Evolutionary conservation across 2,797 vertebrate genomes (phyloP).

Genomic region (Lophotriccus pileatus): DNA sequence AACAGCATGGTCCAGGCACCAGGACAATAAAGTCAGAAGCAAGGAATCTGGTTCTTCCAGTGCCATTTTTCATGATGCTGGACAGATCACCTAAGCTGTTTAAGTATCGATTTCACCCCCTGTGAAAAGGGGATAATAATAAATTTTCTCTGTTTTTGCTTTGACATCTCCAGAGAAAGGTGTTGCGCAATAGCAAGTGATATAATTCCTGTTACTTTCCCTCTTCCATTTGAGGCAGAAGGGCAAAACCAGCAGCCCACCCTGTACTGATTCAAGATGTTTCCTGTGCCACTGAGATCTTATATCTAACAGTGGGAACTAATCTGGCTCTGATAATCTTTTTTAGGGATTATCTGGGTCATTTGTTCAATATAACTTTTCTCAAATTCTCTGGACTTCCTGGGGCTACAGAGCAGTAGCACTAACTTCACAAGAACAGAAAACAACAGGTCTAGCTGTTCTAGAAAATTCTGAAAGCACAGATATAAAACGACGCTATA

Average conservation of each 20-base stretch:
- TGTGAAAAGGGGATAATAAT: background rate
- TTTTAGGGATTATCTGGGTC: background rate
- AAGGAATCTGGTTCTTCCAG: background rate
- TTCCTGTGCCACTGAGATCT: rapidly evolving
- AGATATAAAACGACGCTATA: background rate
- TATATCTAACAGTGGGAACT: background rate
- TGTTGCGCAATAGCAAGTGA: background rate
- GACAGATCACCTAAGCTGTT: background rate
- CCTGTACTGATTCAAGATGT: background rate
- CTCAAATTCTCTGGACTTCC: background rate
- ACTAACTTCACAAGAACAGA: background rate
- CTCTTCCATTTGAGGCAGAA: background rate
- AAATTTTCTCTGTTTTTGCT: background rate
- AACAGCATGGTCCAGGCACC: background rate
- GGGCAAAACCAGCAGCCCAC: background rate
- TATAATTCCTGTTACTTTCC: background rate
- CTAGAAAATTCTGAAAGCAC: background rate
- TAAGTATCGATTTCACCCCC: background rate
- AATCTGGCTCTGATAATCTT: background rate
- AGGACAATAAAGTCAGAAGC: background rate
- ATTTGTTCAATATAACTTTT: background rate
- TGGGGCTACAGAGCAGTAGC: background rate
- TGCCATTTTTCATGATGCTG: background rate
- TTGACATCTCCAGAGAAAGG: background rate
- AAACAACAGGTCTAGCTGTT: background rate